Evolutionary conservation across 2,888 invertebrate species (phyloP).

Genomic region (Tribolium freemani): DNA sequence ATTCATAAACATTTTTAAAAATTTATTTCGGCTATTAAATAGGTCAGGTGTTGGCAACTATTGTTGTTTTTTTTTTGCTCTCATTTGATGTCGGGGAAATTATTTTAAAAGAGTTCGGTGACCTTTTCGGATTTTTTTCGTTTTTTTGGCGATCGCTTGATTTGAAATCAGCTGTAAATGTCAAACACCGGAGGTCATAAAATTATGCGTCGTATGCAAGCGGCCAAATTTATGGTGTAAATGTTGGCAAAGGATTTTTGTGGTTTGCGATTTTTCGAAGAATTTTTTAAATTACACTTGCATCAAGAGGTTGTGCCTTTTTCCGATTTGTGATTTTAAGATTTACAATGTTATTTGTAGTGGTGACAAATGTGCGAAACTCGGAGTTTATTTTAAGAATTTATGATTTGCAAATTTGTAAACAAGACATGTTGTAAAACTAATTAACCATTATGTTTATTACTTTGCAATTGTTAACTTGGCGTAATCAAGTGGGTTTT

Average conservation of each 20-base stretch:
- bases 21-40: neutral
- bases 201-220: conserved; percentile 15
- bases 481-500: neutral
- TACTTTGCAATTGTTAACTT: neutral
- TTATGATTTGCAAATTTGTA: neutral
- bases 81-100: neutral
- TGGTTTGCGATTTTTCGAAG: neutral
- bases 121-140: neutral
- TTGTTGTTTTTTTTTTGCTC: conserved; percentile 1
- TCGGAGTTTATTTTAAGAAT: neutral
- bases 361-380: neutral
- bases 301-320: too few relatives aligned
- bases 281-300: too few relatives aligned
- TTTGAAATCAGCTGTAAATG: neutral
- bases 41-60: neutral
- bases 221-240: conserved; percentile 7
- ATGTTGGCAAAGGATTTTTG: conserved; percentile 8
- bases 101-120: neutral
- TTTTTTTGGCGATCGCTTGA: neutral
- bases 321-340: too few relatives aligned
- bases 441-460: neutral
- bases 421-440: neutral
- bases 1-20: neutral
- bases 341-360: neutral
- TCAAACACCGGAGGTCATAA: neutral